Evolutionary conservation across 2,888 invertebrate species (phyloP).

Genomic region (Orchestes rusci): DNA sequence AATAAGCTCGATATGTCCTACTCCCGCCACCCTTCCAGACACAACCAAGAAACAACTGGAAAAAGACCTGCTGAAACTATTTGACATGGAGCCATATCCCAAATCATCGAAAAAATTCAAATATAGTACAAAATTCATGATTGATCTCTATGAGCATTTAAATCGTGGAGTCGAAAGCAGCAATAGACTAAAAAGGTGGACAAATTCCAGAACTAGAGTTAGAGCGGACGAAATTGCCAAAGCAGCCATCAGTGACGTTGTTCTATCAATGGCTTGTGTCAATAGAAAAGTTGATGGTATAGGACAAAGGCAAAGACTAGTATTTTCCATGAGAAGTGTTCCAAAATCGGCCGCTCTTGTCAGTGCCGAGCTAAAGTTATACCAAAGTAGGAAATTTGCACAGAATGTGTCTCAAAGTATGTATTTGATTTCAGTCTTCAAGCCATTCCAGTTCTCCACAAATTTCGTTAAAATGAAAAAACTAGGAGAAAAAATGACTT

Average conservation of each 20-base stretch:
- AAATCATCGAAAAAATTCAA: slow-evolving; percentile 12
- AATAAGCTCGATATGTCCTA: no score
- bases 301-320: slow-evolving; percentile 15
- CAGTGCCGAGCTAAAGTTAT: slow-evolving; percentile 18
- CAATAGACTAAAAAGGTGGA: slow-evolving; percentile 7
- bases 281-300: slow-evolving; percentile 12
- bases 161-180: slow-evolving; percentile 2
- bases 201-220: background rate
- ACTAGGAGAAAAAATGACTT: slow-evolving; percentile 17
- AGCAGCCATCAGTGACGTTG: slow-evolving; percentile 16
- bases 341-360: slow-evolving; percentile 4
- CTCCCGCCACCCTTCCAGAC: no score
- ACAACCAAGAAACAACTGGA: no score
- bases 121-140: slow-evolving; percentile 15
- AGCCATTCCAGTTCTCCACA: no score
- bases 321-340: slow-evolving; percentile 8
- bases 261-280: slow-evolving; percentile 11
- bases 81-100: no score
- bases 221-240: slow-evolving; percentile 14
- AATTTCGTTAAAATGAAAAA: slow-evolving; percentile 17
- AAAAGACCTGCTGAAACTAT: no score
- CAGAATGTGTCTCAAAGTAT: slow-evolving; percentile 1
- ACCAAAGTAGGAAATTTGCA: slow-evolving; percentile 6
- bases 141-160: slow-evolving; percentile 12
- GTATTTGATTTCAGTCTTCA: slow-evolving; percentile 10